Evolutionary conservation across 2,888 invertebrate species (phyloP).

Genomic region (Megalurothrips usitatus): DNA sequence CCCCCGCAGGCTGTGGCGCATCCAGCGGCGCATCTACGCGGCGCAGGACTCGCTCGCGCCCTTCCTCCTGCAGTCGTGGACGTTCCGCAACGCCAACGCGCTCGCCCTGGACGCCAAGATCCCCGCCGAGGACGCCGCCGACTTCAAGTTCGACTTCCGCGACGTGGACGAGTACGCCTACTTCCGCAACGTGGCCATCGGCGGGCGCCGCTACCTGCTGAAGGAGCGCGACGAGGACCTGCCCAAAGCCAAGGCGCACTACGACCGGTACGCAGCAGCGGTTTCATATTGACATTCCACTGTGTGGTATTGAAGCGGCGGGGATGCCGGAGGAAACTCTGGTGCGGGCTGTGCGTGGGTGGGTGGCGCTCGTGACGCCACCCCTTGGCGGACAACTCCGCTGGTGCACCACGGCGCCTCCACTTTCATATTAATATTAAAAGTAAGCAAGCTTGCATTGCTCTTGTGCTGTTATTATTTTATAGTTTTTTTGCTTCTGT

Average conservation of each 20-base stretch:
- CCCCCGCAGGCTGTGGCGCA: slow-evolving; percentile 62
- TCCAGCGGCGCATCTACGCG: slow-evolving; percentile 75
- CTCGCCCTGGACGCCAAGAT: slow-evolving; percentile 52
- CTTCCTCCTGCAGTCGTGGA: slow-evolving; percentile 74
- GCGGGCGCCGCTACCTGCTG: slow-evolving; percentile 61
- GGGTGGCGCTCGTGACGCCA: too few species aligned
- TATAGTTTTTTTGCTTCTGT: not conserved
- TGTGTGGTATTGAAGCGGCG: too few species aligned
- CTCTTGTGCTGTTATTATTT: too few species aligned
- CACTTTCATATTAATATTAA: too few species aligned
- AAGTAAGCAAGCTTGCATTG: too few species aligned
- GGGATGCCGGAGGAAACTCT: too few species aligned
- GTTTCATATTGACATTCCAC: too few species aligned
- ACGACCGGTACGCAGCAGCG: slow-evolving; percentile 49
- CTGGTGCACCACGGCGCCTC: too few species aligned
- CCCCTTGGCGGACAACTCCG: too few species aligned
- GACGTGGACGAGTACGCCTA: slow-evolving; percentile 46
- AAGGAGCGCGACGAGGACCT: slow-evolving; percentile 60
- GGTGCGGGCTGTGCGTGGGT: too few species aligned
- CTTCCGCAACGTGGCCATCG: slow-evolving; percentile 52
- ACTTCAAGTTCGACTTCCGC: slow-evolving; percentile 58
- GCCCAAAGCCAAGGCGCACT: slow-evolving; percentile 52
- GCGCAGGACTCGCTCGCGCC: slow-evolving; percentile 67
- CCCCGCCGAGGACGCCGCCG: slow-evolving; percentile 49
- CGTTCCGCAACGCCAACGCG: slow-evolving; percentile 62